Base-by-base conservation (phyloP, 2,113 vertebrate genomes). In the Triplophysa dalaica region DNA sequence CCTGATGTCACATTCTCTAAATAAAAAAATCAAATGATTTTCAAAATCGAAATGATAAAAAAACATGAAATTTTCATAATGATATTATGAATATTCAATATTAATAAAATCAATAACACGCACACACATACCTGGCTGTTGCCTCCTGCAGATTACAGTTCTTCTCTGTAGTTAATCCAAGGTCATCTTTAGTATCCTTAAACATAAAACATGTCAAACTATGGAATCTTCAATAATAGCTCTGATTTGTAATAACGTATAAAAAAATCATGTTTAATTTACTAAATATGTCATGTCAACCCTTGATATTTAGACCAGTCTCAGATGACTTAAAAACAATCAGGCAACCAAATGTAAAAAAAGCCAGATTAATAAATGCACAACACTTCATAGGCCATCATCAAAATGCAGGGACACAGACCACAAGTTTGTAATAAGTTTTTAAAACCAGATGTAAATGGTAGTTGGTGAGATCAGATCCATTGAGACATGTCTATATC, bases 101-200 rank as follows among this genome's bases (percentile, higher is more conserved):
- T n/a, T n/a, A n/a, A n/a, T n/a, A n/a, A 17, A 17, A 8, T 26
- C 1, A 26, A 26, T 26, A 26, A 69, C 4, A 70, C 26, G 75
- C 33, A 38, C 33, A 38, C 33, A 38, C 33, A 68, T 93, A 98
- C 96, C 96, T 96, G 85, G 86, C 70, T 79, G 91, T 81, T 76
- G 91, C 87, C 66, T 96, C 95, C 72, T 93, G 94, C 79, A 94
- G 14, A 83, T 78, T 93, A 76, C 91, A 89, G 86, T 94, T 97
- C 88, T 95, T 95, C 69, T 94, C 92, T 85, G 85, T 89, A 22
- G 85, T 78, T 72, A 88, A 10, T 24, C 58, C 84, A 6, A 85
- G 83, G 41, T 95, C 95, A 77, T 97, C 95, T 91, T 87, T 89
- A 75, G 87, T 6, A 0, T 87, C 87, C 97, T 99, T 63, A 73